Conservation (phyloP, 2,797 vertebrate genomes). For the Centropyge bicolor region DNA sequence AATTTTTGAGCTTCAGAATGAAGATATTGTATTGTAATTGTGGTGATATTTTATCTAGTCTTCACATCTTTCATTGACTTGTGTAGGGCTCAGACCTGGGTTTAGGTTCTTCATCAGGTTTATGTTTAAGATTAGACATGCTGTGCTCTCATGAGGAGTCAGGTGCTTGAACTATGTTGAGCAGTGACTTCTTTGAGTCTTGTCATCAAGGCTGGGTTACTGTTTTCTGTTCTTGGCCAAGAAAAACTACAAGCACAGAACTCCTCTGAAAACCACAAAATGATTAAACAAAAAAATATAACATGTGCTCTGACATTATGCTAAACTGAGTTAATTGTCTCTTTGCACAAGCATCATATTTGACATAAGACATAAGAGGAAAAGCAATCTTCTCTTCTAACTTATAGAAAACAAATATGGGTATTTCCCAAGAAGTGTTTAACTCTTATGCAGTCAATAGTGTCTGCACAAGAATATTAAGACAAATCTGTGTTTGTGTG, state of each 20-base stretch:
- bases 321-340: background rate
- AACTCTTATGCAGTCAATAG: background rate
- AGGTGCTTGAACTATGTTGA: background rate
- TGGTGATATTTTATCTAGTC: background rate
- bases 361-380: background rate
- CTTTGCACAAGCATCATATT: background rate
- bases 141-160: background rate
- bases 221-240: background rate
- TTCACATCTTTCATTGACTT: background rate
- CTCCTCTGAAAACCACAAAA: background rate
- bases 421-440: background rate
- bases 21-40: background rate
- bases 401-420: background rate
- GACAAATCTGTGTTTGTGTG: constrained; percentile 30
- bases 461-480: constrained; percentile 28
- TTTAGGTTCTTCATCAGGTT: background rate
- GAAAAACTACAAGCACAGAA: background rate
- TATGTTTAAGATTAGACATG: background rate
- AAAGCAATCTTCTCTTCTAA: background rate
- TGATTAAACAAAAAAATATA: constrained; percentile 15
- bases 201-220: background rate
- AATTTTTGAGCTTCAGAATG: background rate
- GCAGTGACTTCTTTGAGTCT: constrained; percentile 7
- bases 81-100: too few species aligned
- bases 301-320: background rate